These are phyloP conservation scores for Tyrophagus putrescentiae DNA, from an alignment of 1,140 invertebrate genomes.

Conservation along the genomic window DNA sequence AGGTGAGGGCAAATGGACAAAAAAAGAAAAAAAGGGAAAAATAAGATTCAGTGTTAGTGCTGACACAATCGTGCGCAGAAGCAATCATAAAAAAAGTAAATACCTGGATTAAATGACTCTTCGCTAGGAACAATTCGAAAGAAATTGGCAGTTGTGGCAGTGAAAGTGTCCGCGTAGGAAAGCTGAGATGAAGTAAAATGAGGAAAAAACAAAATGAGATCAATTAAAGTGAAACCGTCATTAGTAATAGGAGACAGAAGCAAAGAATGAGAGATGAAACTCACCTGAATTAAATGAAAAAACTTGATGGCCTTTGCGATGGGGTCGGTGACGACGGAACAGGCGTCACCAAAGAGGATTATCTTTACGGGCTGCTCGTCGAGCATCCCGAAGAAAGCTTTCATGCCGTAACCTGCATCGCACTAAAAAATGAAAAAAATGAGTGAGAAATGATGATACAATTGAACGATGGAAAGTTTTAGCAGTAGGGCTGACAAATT, in stretches of 20 bases:
- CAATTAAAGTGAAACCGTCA: background rate
- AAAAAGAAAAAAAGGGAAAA: slow-evolving; percentile 1
- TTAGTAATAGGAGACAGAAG: background rate
- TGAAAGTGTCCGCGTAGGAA: slow-evolving; percentile 94
- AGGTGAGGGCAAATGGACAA: background rate
- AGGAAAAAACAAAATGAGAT: background rate
- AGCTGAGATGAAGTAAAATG: slow-evolving; percentile 43
- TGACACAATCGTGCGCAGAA: background rate
- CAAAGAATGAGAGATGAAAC: slow-evolving; percentile 17
- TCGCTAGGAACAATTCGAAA: slow-evolving; percentile 88
- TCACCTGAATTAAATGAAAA: slow-evolving; percentile 85
- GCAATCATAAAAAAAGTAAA: background rate
- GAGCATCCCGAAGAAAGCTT: slow-evolving; percentile 97
- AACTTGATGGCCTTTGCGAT: slow-evolving; percentile 93
- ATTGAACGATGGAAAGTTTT: background rate
- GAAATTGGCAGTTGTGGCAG: slow-evolving; percentile 80
- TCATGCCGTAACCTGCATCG: slow-evolving; percentile 91
- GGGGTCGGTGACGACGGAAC: slow-evolving; percentile 88
- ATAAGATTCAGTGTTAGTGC: background rate
- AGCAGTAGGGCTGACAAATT: background rate
- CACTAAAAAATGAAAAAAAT: slow-evolving; percentile 46
- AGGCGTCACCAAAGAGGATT: slow-evolving; percentile 89
- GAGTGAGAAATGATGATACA: slow-evolving; percentile 12
- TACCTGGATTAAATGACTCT: slow-evolving; percentile 71
- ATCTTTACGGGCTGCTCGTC: slow-evolving; percentile 70